Evolutionary conservation across 2,113 vertebrate species (phyloP), one percentile per base, ranked within the genome.

Genomic region (Astur gentilis): DNA sequence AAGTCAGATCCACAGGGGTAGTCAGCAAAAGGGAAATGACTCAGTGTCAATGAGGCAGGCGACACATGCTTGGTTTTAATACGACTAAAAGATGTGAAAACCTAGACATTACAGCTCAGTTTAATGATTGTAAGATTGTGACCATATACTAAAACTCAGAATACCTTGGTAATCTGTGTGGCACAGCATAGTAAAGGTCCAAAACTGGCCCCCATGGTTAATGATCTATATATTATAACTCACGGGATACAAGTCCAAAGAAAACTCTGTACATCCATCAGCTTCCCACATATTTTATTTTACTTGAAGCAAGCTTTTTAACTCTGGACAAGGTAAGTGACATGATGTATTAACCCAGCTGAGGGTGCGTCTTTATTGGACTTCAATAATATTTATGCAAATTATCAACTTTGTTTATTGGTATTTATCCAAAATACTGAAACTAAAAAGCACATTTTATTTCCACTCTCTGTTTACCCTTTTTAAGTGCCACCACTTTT

Each of bases 231-330:
- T 45, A 32, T 69, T 65, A n/a, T 9, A 73, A 78, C 7, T 87
- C 9, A 44, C 0, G 0, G 42, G 26, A 61, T 19, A 31, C 1
- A 66, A 25, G 81, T 44, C 20, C 21, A 54, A 87, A 85, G 58
- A 81, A 87, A 89, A 54, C 4, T 13, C 40, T 38, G 27, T 44
- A 31, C 3, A 29, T 55, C 10, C 19, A 77, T n/a, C 29, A 91
- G 49, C n/a, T 50, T 67, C n/a, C 15, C 7, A 49, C 1, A 2
- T 16, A 40, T 27, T 87, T 84, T 75, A 11, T 84, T 95, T 82
- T 62, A 67, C 45, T 36, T 54, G 52, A 93, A 85, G 22, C 31
- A 71, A 85, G 12, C 16, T 75, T 54, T 71, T 16, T 52, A 66
- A 52, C 57, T 70, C 44, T 70, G 34, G 87, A 78, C 19, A 45